phyloP scores from a whole-genome alignment of 2,113 vertebrate genomes.

The Sturnira hondurensis region DNA sequence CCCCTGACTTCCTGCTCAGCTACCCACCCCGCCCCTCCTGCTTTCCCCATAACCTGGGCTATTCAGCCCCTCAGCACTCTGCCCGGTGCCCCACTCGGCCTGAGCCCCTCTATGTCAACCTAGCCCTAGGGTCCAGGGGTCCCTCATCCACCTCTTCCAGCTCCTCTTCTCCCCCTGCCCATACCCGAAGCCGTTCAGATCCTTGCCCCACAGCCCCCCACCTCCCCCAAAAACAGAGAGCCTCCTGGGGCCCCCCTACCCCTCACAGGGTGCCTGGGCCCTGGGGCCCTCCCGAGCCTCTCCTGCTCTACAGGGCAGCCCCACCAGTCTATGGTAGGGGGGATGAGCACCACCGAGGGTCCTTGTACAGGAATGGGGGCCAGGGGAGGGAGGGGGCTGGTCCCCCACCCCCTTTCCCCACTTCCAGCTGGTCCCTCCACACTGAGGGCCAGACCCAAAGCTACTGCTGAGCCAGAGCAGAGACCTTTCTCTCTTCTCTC shows the following conservation, averaged over 20 bases:
- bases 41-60: constrained; percentile 74
- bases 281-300: constrained; percentile 62
- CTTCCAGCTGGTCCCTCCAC: constrained; percentile 84
- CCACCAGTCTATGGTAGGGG: constrained; percentile 62
- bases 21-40: constrained; percentile 61
- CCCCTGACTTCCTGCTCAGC: constrained; percentile 61
- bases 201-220: constrained; percentile 73
- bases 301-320: constrained; percentile 62
- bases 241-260: constrained; percentile 69
- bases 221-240: constrained; percentile 78
- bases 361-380: constrained; percentile 80
- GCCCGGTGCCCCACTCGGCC: constrained; percentile 48
- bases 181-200: constrained; percentile 80
- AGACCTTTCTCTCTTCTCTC: not conserved
- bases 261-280: constrained; percentile 59
- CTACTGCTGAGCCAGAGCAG: constrained; percentile 81
- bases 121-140: constrained; percentile 74
- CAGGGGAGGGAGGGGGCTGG: constrained; percentile 76
- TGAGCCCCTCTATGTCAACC: constrained; percentile 86
- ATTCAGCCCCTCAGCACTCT: constrained; percentile 65
- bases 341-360: constrained; percentile 40
- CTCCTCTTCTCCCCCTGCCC: constrained; percentile 70
- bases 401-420: constrained; percentile 76
- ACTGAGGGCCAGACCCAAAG: constrained; percentile 85
- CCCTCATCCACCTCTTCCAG: constrained; percentile 65